These are phyloP conservation scores for Cantharis rustica DNA, from an alignment of 2,888 invertebrate genomes.

Conservation along the genomic window DNA sequence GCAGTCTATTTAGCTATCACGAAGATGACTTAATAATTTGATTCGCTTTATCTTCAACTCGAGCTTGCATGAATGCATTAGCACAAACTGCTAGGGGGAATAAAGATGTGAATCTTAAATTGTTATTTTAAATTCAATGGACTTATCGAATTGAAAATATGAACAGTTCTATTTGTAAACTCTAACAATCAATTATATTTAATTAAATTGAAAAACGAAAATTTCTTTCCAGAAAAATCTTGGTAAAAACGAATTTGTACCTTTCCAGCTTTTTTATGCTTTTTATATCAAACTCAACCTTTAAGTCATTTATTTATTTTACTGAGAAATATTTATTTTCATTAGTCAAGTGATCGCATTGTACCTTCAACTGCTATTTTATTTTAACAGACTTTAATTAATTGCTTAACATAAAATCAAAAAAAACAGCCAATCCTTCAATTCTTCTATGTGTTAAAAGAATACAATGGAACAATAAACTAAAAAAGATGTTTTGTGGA, in stretches of 20 bases:
- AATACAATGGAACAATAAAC: not conserved
- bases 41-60: not conserved
- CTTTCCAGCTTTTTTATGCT: not conserved
- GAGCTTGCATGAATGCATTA: not conserved
- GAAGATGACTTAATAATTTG: not conserved
- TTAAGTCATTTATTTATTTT: not conserved
- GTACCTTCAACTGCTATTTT: not conserved
- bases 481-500: too few relatives aligned
- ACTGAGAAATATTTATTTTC: not conserved
- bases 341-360: not conserved
- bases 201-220: not conserved
- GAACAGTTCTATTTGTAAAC: not conserved
- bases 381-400: not conserved
- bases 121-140: not conserved
- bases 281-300: not conserved
- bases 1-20: not conserved
- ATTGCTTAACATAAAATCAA: not conserved
- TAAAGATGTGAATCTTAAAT: not conserved
- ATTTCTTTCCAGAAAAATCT: not conserved
- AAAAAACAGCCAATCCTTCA: not conserved
- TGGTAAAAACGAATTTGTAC: not conserved
- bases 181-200: not conserved
- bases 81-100: not conserved
- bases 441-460: not conserved
- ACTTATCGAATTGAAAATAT: not conserved